Conservation (phyloP, 2,797 vertebrate species). For the Acestrorhynchus altus region DNA sequence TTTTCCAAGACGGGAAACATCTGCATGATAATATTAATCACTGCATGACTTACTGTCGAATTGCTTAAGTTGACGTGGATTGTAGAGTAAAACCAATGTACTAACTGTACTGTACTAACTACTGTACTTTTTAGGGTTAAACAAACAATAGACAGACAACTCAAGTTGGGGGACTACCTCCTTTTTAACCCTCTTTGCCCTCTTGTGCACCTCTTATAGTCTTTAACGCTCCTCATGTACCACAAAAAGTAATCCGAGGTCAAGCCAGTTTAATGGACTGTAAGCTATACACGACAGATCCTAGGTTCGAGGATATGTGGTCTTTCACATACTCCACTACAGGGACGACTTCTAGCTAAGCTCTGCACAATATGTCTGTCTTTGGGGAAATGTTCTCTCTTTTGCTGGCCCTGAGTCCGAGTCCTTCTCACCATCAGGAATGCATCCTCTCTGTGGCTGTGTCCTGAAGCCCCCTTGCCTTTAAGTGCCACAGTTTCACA, state of each 20-base stretch:
- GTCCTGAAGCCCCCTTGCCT: constrained; percentile 32
- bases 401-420: constrained; percentile 38
- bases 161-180: too few species aligned
- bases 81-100: too few species aligned
- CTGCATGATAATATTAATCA: too few species aligned
- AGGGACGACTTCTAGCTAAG: constrained; percentile 40
- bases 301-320: neutral
- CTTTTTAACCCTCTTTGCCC: too few species aligned
- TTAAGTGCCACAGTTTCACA: constrained; percentile 63
- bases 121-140: too few species aligned
- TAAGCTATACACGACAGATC: neutral
- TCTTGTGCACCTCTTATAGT: too few species aligned
- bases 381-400: constrained; percentile 49
- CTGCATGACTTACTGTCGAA: too few species aligned
- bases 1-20: too few species aligned
- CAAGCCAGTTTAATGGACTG: neutral
- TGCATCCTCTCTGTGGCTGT: constrained; percentile 33
- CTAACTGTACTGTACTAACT: too few species aligned
- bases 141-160: too few species aligned
- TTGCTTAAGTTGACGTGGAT: too few species aligned
- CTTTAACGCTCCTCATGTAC: neutral
- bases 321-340: neutral
- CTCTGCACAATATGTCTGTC: constrained; percentile 11
- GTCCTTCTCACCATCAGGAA: constrained; percentile 30
- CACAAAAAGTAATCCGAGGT: neutral